Evolutionary conservation across 2,797 vertebrate genomes (phyloP).

Genomic region (Myotis vivesi): DNA sequence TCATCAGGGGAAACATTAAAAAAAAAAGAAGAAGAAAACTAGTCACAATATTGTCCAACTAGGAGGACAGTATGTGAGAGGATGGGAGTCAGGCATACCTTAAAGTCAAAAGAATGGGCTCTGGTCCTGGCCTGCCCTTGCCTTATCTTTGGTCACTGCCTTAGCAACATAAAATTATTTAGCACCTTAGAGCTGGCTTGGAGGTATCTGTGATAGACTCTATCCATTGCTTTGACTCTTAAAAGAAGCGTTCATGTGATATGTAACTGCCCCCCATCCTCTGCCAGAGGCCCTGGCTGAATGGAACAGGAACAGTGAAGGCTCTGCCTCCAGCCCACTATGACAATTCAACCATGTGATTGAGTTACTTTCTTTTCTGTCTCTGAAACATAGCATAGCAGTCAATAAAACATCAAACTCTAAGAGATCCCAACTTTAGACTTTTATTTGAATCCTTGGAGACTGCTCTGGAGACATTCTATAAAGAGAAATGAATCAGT

Average conservation of each 20-base stretch:
- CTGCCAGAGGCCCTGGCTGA: not conserved
- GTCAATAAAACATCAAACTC: not conserved
- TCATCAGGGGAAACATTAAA: not conserved
- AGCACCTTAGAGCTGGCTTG: not conserved
- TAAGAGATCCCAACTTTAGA: not conserved
- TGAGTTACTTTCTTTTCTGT: not conserved
- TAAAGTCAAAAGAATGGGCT: not conserved
- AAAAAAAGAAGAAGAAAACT: not conserved
- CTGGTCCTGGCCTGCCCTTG: not conserved
- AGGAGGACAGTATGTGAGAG: not conserved
- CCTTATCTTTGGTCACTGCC: conserved; percentile 8
- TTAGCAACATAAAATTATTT: conserved; percentile 37
- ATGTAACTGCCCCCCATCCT: not conserved
- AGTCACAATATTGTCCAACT: not conserved
- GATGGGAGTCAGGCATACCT: not conserved
- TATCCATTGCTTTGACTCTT: not conserved
- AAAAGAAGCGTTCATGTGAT: not conserved
- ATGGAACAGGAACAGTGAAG: not conserved
- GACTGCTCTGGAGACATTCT: not conserved
- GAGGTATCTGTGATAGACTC: not conserved
- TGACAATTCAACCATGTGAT: not conserved
- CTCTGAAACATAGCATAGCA: not conserved
- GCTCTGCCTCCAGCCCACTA: not conserved
- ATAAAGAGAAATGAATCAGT: not conserved
- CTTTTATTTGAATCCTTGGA: not conserved